Percentiles rank a stretch among this genome's conserved stretches.
Evolutionary conservation across 2,113 vertebrate species (phyloP).

Genomic region (Clarias magur): DNA sequence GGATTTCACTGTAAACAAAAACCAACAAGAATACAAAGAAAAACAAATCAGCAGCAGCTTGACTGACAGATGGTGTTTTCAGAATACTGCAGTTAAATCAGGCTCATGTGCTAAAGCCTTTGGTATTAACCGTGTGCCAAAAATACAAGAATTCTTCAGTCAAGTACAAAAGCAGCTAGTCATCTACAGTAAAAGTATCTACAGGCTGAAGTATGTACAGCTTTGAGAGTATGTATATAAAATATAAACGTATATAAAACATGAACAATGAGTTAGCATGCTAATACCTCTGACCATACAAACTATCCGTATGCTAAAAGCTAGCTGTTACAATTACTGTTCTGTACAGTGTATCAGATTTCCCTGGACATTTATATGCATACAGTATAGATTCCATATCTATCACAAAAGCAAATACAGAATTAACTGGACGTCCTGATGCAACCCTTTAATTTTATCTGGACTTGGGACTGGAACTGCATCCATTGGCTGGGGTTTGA

Average conservation of each 20-base stretch:
- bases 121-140: neutral
- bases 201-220: neutral
- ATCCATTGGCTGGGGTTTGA: too few species aligned
- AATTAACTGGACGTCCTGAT: too few species aligned
- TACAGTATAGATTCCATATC: too few species aligned
- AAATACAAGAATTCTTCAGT: neutral
- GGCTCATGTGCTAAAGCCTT: neutral
- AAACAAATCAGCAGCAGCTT: neutral
- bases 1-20: neutral
- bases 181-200: neutral
- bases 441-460: too few species aligned
- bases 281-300: neutral
- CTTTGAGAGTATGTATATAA: too few species aligned
- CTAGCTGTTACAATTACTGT: neutral
- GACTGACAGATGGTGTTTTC: slow-evolving; percentile 16
- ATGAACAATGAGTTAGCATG: neutral
- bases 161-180: neutral
- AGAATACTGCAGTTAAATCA: too few species aligned
- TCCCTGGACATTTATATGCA: too few species aligned
- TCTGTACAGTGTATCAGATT: too few species aligned
- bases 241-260: neutral
- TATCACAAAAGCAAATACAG: too few species aligned
- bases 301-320: neutral
- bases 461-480: too few species aligned
- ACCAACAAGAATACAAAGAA: neutral